phyloP scores from a whole-genome alignment of 2,888 invertebrate species.

The Cactoblastis cactorum region DNA sequence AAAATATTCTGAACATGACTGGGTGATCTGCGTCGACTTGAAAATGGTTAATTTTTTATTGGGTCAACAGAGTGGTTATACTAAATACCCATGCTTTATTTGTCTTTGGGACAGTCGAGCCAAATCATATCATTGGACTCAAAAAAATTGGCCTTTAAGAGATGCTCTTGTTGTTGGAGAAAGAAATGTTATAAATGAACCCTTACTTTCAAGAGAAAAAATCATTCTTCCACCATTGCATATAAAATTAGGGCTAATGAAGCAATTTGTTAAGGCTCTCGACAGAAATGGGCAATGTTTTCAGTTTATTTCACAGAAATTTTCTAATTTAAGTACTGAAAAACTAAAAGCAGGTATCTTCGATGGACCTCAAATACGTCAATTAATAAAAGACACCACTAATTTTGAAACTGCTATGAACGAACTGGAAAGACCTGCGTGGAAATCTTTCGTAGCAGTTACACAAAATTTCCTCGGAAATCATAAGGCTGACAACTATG shows the following conservation, averaged over 20 bases:
- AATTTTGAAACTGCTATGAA: too few species aligned
- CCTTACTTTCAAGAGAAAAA: neutral
- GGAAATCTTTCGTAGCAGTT: too few species aligned
- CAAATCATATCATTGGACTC: neutral
- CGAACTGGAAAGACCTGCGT: too few species aligned
- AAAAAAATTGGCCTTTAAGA: neutral
- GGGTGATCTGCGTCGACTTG: too few species aligned
- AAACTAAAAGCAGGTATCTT: constrained; percentile 4
- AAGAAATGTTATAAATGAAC: constrained; percentile 1
- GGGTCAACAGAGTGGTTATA: neutral
- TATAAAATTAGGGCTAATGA: constrained; percentile 8
- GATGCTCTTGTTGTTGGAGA: neutral
- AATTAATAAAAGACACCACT: constrained; percentile 19
- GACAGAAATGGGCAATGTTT: constrained; percentile 3
- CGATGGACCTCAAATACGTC: constrained; percentile 2
- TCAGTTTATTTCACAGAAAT: neutral
- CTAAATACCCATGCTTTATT: constrained; percentile 4
- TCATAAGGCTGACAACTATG: too few species aligned
- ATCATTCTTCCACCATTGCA: neutral
- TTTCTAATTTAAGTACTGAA: constrained; percentile 4
- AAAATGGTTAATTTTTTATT: too few species aligned
- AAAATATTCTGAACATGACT: too few species aligned
- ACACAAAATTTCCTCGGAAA: too few species aligned
- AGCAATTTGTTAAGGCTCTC: neutral
- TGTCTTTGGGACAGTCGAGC: constrained; percentile 1